Evolutionary conservation across 1,140 invertebrate genomes (phyloP), one percentile per base, ranked within the genome.

Genomic region (Halesus radiatus): DNA sequence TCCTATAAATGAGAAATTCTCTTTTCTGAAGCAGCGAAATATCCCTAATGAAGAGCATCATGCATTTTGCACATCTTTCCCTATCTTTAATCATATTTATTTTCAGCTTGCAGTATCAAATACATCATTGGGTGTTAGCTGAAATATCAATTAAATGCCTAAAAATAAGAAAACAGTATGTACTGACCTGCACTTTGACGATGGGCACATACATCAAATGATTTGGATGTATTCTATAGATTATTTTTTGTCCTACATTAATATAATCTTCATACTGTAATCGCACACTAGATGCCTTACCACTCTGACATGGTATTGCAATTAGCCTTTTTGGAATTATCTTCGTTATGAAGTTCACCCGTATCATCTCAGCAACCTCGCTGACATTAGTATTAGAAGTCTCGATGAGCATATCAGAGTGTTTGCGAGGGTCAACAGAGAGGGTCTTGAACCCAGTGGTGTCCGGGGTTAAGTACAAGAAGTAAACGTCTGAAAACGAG

Each of bases 171-270:
- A n/a, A n/a, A n/a, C n/a, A n/a, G n/a, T n/a, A n/a, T 5, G 5
- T 29, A 29, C 10, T 56, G 0, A 88, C 89, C 85, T 88, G 86
- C 53, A 89, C 81, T 78, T 84, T 85, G 23, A 89, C 79, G 2
- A 86, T 56, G 3, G 84, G 26, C 76, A 86, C 86, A 62, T 86
- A 83, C 56, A 83, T 84, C 80, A 90, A 83, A 84, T 88, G 87
- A 77, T 85, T 88, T 1, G 88, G 88, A 85, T 90, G 88, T 75
- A 90, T 89, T 0, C 88, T 85, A 78, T 89, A 90, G 5, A 82
- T 76, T 37, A 85, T 86, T 58, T 85, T 85, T 50, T 85, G 79
- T n/a, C 85, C 84, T 0, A 88, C 86, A 26, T 87, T 68, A 15
- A 89, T 87, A 29, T 85, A 88, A 81, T 89, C 88, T 78, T 90